Conservation (phyloP, 1,140 invertebrate species). For the Scaptomyza pallida region DNA sequence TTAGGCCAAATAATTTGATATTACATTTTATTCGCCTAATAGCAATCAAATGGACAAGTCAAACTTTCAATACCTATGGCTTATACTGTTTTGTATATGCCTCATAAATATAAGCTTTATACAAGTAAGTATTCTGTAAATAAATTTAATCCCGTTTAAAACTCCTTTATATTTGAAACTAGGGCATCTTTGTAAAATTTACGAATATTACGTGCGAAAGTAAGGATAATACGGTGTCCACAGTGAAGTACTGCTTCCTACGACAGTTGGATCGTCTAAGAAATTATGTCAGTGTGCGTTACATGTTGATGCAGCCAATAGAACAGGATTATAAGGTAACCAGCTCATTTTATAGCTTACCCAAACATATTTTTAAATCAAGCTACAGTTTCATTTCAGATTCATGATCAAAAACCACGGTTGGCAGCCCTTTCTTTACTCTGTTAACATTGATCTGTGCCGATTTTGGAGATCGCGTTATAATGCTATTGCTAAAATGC, state of each 20-base stretch:
- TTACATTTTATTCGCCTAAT: not conserved
- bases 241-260: conserved; percentile 31
- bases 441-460: conserved; percentile 37
- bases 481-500: conserved; percentile 39
- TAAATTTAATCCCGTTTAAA: not conserved
- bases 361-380: not conserved
- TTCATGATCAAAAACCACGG: conserved; percentile 21
- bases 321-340: too few species aligned
- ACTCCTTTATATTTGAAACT: not conserved
- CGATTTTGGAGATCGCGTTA: conserved; percentile 21
- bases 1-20: not conserved
- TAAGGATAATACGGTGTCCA: not conserved
- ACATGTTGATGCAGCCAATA: not conserved
- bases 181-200: conserved; percentile 20
- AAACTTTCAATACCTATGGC: not conserved
- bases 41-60: conserved; percentile 9
- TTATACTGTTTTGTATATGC: not conserved
- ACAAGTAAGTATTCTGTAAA: conserved; percentile 5
- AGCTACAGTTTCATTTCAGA: not conserved
- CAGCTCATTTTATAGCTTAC: too few species aligned
- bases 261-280: not conserved
- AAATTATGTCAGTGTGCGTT: conserved; percentile 33
- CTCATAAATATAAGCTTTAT: not conserved
- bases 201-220: conserved; percentile 50
- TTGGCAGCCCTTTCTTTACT: conserved; percentile 45